Percentiles rank a stretch among this genome's conserved stretches.
phyloP scores from a whole-genome alignment of 2,888 invertebrate genomes.

The Melinopterus prodromus region DNA sequence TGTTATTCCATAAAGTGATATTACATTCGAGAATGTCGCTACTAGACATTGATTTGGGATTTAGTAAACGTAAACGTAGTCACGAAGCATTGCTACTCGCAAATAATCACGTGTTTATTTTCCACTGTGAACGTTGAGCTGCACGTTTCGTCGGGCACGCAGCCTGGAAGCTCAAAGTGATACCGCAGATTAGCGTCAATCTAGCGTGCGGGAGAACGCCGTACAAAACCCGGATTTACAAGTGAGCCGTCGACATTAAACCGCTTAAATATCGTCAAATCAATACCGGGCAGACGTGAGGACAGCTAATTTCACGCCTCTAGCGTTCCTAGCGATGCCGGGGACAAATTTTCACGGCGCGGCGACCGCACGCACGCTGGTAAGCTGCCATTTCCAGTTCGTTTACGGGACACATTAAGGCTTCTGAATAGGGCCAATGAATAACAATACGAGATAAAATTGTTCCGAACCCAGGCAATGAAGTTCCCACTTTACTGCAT shows the following conservation, averaged over 20 bases:
- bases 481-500: neutral
- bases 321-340: neutral
- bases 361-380: neutral
- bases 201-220: neutral
- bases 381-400: neutral
- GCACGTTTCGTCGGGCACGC: neutral
- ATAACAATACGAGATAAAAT: neutral
- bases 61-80: too few species aligned
- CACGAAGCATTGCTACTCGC: too few species aligned
- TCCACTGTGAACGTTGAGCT: neutral
- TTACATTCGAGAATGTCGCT: too few species aligned
- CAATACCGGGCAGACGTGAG: constrained; percentile 1
- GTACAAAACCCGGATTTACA: constrained; percentile 18
- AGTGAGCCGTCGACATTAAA: constrained; percentile 12
- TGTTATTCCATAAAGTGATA: too few species aligned
- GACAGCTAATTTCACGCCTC: neutral
- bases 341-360: neutral
- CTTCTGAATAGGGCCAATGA: neutral
- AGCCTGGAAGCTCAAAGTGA: neutral
- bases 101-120: too few species aligned
- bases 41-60: too few species aligned
- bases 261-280: constrained; percentile 24
- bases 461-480: neutral
- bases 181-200: neutral
- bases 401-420: neutral